phyloP scores from a whole-genome alignment of 2,888 invertebrate genomes.

The Phalera bucephala region DNA sequence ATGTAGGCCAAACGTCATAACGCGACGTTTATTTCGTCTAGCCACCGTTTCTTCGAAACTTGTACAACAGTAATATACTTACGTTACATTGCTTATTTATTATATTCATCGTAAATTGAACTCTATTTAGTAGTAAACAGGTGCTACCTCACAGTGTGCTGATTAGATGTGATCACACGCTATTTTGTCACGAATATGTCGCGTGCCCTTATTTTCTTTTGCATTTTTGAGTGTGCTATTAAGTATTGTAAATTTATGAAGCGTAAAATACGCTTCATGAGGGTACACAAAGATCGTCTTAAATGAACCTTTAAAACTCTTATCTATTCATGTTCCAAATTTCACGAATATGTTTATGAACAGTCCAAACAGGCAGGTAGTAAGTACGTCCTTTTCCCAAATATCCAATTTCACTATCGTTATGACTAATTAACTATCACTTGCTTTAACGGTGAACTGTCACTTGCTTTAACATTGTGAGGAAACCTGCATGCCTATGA shows the following conservation, averaged over 20 bases:
- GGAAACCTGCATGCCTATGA: too few relatives aligned
- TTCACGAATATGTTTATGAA: too few relatives aligned
- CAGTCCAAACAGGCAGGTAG: too few relatives aligned
- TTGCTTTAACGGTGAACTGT: too few relatives aligned
- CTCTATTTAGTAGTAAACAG: slow-evolving; percentile 31
- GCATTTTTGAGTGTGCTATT: slow-evolving; percentile 27
- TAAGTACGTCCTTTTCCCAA: too few relatives aligned
- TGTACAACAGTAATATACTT: slow-evolving; percentile 25
- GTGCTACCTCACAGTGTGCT: slow-evolving; percentile 17
- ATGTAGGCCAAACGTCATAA: slow-evolving; percentile 41
- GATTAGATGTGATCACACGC: slow-evolving; percentile 47
- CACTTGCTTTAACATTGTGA: too few relatives aligned
- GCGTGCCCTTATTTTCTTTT: slow-evolving; percentile 67
- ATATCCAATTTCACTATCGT: too few relatives aligned
- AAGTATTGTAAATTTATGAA: slow-evolving; percentile 5
- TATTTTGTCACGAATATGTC: slow-evolving; percentile 65
- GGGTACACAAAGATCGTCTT: neutral
- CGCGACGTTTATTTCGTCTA: slow-evolving; percentile 55
- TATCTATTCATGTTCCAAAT: too few relatives aligned
- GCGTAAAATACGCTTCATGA: too few relatives aligned
- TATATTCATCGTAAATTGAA: slow-evolving; percentile 25
- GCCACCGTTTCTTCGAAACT: slow-evolving; percentile 47
- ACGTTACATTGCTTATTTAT: slow-evolving; percentile 23
- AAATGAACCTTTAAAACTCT: too few relatives aligned
- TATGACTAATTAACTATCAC: too few relatives aligned